Evolutionary conservation across 1,140 invertebrate genomes (phyloP).

Genomic region (Ceratina japonica): DNA sequence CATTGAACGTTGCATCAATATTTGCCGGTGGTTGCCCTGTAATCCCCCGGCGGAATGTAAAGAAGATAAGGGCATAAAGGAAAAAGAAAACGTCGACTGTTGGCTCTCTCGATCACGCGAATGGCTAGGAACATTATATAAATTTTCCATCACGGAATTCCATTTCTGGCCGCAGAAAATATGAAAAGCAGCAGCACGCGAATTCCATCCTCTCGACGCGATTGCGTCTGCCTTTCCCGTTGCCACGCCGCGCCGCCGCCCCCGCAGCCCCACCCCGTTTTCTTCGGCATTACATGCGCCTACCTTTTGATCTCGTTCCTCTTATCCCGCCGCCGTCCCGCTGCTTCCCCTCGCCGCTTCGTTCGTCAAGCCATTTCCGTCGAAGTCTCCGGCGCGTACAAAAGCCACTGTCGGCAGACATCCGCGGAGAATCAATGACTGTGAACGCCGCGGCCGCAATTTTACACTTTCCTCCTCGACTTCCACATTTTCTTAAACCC

Average conservation of each 20-base stretch:
- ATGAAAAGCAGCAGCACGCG: slow-evolving; percentile 35
- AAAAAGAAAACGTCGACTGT: not conserved
- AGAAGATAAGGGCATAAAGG: not conserved
- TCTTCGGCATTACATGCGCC: slow-evolving; percentile 20
- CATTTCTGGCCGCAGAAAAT: slow-evolving; percentile 39
- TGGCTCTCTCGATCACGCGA: slow-evolving; percentile 1
- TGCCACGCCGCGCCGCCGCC: too few species aligned
- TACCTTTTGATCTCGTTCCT: slow-evolving; percentile 39
- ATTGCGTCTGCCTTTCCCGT: slow-evolving; percentile 16
- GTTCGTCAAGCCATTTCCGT: slow-evolving; percentile 17
- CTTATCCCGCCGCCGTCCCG: slow-evolving; percentile 1
- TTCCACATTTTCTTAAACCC: not conserved
- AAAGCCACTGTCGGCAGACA: slow-evolving; percentile 29
- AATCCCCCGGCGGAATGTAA: not conserved
- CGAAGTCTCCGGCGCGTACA: slow-evolving; percentile 8
- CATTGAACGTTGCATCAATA: too few species aligned
- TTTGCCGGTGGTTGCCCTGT: not conserved
- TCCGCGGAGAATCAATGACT: slow-evolving; percentile 1
- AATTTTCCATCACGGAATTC: slow-evolving; percentile 40
- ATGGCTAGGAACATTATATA: slow-evolving; percentile 32
- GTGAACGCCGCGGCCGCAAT: not conserved
- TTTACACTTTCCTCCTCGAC: not conserved
- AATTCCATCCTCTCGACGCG: slow-evolving; percentile 32
- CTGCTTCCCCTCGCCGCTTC: not conserved
- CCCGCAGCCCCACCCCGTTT: not conserved